Base-by-base conservation (phyloP, 1,140 invertebrate genomes). In the Hesperophylax magnus region DNA sequence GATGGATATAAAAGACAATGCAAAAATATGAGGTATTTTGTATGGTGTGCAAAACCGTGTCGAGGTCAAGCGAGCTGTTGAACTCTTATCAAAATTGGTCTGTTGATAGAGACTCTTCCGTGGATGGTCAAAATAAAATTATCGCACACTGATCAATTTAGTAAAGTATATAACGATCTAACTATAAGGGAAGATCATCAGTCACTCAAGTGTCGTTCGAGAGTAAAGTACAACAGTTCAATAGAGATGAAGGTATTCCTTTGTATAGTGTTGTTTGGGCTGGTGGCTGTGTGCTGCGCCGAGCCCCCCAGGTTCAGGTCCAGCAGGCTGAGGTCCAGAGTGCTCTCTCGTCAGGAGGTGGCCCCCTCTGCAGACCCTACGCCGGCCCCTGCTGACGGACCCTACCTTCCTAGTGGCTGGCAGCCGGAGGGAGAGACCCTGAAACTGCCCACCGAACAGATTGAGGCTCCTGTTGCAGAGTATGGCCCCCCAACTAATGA, bases 341-440 rank as follows among this genome's bases (percentile, higher is more conserved):
- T 80, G 34, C 78, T 79, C 14, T 65, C 78, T 31, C 56, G 81
- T 17, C 81, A 82, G 76, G 81, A 82, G 71, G 56, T 61, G 39
- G 11, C 67, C 7, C 78, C 78, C 6, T 2, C 53, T 77, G 52
- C 7, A 15, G 65, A 60, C 20, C 15, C 61, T 27, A 17, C 61
- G 2, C 39, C 11, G 8, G 9, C 18, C 2, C 67, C 67, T 2
- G 39, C 39, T 53, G 6, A 7, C 2, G 67, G 34, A 1, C 67
- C 67, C 0, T 84, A 84, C 39, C 80, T 80, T 22, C 85, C 89
- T 24, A 87, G 88, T 11, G 89, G 89, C 18, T 89, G 85, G 80
- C 86, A 83, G 71, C 89, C 89, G 1, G 67, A 83, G 1, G 82
- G 82, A n/a, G 87, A 85, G 63, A 86, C 86, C 65, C 89, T 90